Evolutionary conservation across 2,113 vertebrate species (phyloP).

Genomic region (Hippoglossus stenolepis): DNA sequence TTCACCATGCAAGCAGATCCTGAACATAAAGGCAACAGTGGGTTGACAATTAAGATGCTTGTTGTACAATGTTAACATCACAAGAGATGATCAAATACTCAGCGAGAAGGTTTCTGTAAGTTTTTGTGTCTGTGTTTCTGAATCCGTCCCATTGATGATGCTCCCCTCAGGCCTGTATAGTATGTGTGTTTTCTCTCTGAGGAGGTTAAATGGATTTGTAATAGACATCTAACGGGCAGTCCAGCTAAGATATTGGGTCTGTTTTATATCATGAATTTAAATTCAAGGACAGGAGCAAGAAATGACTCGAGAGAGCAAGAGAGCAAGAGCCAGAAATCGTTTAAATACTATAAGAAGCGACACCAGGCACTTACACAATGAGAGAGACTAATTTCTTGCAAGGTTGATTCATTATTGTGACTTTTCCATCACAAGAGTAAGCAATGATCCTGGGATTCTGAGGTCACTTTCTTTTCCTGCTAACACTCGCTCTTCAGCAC

Average conservation of each 20-base stretch:
- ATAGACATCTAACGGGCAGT: background rate
- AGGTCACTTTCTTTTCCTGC: background rate
- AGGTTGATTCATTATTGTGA: no score
- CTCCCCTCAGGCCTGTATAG: background rate
- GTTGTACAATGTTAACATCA: slow-evolving; percentile 1
- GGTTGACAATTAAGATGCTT: background rate
- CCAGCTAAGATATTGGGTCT: slow-evolving; percentile 15
- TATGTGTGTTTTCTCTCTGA: slow-evolving; percentile 25
- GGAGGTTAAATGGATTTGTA: slow-evolving; percentile 38
- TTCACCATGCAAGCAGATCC: no score
- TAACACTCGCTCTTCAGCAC: background rate
- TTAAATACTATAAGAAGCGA: background rate
- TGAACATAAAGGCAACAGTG: no score
- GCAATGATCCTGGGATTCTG: background rate
- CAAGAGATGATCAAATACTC: background rate
- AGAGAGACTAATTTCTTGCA: background rate
- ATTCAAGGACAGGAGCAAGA: background rate
- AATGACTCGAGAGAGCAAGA: background rate
- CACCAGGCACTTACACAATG: background rate
- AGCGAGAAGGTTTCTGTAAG: background rate
- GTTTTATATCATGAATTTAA: slow-evolving; percentile 22
- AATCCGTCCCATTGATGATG: background rate
- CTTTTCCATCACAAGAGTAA: background rate
- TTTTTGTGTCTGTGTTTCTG: slow-evolving; percentile 15
- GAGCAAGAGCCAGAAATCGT: no score